phyloP scores from a whole-genome alignment of 2,888 invertebrate species.

The Athalia cordata region DNA sequence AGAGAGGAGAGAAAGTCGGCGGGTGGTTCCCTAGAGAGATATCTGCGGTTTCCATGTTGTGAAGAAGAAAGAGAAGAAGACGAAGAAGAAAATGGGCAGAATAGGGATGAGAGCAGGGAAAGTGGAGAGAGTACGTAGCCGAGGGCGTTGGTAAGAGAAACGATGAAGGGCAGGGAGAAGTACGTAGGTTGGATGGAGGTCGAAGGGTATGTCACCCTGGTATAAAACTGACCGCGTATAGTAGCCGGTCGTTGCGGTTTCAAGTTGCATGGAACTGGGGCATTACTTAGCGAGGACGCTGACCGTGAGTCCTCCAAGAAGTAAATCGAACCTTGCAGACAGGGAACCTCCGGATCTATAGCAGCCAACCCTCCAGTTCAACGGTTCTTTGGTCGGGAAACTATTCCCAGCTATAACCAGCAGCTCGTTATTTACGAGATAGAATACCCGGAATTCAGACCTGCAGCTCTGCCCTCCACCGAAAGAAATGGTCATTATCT shows the following conservation, averaged over 20 bases:
- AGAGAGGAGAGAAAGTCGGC: not conserved
- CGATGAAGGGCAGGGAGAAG: no score
- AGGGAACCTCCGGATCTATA: constrained; percentile 1
- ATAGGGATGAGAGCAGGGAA: constrained; percentile 22
- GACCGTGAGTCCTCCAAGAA: constrained; percentile 17
- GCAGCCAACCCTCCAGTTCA: constrained; percentile 1
- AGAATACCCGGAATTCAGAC: no score
- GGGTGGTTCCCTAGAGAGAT: constrained; percentile 30
- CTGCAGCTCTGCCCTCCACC: no score
- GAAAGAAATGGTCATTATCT: no score
- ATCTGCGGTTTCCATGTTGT: constrained; percentile 9
- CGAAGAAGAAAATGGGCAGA: constrained; percentile 16
- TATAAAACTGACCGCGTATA: constrained; percentile 25
- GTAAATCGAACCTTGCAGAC: constrained; percentile 17
- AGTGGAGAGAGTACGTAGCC: constrained; percentile 8
- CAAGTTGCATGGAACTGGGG: constrained; percentile 21
- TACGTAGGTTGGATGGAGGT: constrained; percentile 1
- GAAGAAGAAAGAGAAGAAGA: not conserved
- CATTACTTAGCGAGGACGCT: constrained; percentile 26
- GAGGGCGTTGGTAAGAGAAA: constrained; percentile 21
- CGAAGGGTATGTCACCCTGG: constrained; percentile 17
- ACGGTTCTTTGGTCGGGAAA: not conserved
- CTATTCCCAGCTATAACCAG: no score
- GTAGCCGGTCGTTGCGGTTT: constrained; percentile 14
- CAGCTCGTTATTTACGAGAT: no score